Conservation (phyloP, 2,888 invertebrate species). For the Taphrorychus bicolor region DNA sequence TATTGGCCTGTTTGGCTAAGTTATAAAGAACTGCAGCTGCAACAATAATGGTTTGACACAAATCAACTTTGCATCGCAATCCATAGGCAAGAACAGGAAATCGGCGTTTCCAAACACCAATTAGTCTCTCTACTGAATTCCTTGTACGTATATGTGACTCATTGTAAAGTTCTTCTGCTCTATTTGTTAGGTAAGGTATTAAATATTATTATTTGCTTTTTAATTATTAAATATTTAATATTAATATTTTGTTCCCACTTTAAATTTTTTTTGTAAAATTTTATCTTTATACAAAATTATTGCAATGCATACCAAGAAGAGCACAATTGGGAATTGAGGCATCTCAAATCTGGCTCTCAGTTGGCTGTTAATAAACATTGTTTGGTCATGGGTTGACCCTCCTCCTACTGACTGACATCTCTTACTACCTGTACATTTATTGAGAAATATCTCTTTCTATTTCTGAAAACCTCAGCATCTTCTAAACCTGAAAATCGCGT, state of each 20-base stretch:
- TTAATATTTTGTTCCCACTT: no score
- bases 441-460: slow-evolving; percentile 48
- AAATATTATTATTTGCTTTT: background rate
- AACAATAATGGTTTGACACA: slow-evolving; percentile 15
- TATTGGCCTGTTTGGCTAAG: background rate
- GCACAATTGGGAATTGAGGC: slow-evolving; percentile 11
- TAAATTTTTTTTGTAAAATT: no score
- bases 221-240: no score
- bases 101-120: slow-evolving; percentile 54
- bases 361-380: slow-evolving; percentile 35
- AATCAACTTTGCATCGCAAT: slow-evolving; percentile 14
- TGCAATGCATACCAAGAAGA: slow-evolving; percentile 31
- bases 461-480: slow-evolving; percentile 45
- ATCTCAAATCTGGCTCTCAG: slow-evolving; percentile 22
- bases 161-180: slow-evolving; percentile 8
- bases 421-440: slow-evolving; percentile 47
- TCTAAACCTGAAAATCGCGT: slow-evolving; percentile 35
- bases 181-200: background rate
- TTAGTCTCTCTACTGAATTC: slow-evolving; percentile 36
- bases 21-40: slow-evolving; percentile 34
- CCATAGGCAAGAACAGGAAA: slow-evolving; percentile 34
- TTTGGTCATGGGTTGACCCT: slow-evolving; percentile 39
- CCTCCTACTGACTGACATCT: slow-evolving; percentile 42
- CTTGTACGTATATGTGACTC: slow-evolving; percentile 1
- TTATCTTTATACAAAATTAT: no score